These are phyloP conservation scores for Gallinago stenura DNA, from an alignment of 2,797 vertebrate genomes.

Conservation along the genomic window DNA sequence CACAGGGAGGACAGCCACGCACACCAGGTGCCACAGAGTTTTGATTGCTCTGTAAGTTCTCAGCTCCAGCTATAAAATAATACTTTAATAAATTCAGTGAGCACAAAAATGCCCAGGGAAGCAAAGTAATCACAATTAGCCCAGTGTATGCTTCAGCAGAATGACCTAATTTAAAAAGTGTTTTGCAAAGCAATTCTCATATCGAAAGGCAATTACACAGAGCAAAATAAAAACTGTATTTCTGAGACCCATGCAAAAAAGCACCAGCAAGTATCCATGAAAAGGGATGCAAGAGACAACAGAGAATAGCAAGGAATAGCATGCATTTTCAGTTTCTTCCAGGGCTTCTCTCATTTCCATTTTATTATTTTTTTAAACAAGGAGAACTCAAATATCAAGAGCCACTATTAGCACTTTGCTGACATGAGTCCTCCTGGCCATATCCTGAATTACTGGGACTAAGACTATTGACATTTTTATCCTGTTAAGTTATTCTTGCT, in stretches of 20 bases:
- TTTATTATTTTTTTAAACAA: neutral
- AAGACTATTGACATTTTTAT: neutral
- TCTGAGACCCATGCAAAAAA: neutral
- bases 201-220: neutral
- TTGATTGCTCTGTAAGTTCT: neutral
- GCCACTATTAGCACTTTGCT: neutral
- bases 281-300: neutral
- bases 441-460: neutral
- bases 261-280: neutral
- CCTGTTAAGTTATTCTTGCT: neutral
- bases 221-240: neutral
- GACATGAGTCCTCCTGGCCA: neutral
- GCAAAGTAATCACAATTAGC: slow-evolving; percentile 47
- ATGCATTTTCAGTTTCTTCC: neutral
- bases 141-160: neutral
- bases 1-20: neutral
- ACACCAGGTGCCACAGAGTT: slow-evolving; percentile 10
- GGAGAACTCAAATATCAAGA: neutral
- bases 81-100: neutral
- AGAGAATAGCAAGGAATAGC: neutral
- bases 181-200: slow-evolving; percentile 30
- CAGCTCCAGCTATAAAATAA: neutral
- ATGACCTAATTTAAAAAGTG: slow-evolving; percentile 34
- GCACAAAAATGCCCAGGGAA: slow-evolving; percentile 20
- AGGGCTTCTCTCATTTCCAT: neutral